Base-by-base conservation (phyloP, 2,113 vertebrate genomes). In the Columba janthina region DNA sequence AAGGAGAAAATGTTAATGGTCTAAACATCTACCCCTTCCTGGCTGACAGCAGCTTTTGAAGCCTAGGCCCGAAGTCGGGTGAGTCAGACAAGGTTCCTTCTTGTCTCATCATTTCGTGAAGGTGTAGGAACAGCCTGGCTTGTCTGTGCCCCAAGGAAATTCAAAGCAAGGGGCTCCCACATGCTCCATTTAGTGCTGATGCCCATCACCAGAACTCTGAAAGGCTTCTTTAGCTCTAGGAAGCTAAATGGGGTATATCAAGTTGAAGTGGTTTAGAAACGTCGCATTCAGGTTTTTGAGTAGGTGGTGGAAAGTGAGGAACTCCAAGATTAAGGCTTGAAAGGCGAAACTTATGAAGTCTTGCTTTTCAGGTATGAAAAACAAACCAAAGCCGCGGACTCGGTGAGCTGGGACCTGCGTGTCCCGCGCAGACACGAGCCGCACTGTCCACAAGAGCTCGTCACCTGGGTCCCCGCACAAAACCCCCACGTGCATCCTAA, bases 1-100 rank as follows among this genome's bases (percentile, higher is more conserved):
- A 50, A 83, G 89, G 75, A 91, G 84, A 92, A 65, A 51, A 46
- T 74, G 28, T 77, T 54, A 83, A 93, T 51, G 79, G 64, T 15
- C 88, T 83, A 75, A 91, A 79, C 38, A 70, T 82, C 92, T 70
- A 46, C 31, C 74, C 50, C 24, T 93, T 73, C 85, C 82, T 67
- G 88, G 77, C 81, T 88, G 85, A 14, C 40, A 74, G 87, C 66
- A 78, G 80, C 88, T 92, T 90, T 78, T 51, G 93, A 79, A 92
- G 74, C 18, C 36, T 62, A 80, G 51, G 22, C 66, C 92, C 48
- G 17, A 58, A 64, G 29, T 18, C 2, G 7, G 73, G 56, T 9
- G 5, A 28, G 85, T 54, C 18, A 88, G 84, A 94, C 90, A 88
- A 88, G 64, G 93, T 82, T 82, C 60, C 71, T 80, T 81, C 94